These are phyloP conservation scores for Ploceus nigricollis DNA, from an alignment of 2,113 vertebrate species.

Conservation along the genomic window DNA sequence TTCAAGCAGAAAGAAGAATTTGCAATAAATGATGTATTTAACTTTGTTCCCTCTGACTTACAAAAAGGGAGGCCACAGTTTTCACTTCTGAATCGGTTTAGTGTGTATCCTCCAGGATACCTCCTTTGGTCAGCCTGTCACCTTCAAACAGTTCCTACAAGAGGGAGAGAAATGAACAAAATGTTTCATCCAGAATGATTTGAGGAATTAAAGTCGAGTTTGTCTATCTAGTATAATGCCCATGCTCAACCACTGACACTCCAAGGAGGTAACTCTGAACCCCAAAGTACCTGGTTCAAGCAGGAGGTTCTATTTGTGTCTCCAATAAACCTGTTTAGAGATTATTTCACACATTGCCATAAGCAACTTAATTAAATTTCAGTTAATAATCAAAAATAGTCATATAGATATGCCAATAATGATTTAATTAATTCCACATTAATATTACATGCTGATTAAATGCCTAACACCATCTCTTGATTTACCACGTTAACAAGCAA, in stretches of 20 bases:
- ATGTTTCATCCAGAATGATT: neutral
- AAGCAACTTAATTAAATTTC: neutral
- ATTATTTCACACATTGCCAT: neutral
- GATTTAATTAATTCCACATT: neutral
- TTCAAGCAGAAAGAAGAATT: slow-evolving; percentile 34
- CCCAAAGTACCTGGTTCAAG: neutral
- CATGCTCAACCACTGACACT: neutral
- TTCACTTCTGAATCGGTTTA: neutral
- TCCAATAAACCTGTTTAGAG: neutral
- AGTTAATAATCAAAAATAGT: neutral
- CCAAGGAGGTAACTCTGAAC: neutral
- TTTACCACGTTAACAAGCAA: slow-evolving; percentile 10
- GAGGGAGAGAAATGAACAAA: neutral
- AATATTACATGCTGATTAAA: neutral
- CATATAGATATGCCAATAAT: neutral
- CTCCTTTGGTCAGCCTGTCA: neutral
- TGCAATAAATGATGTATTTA: slow-evolving; percentile 9
- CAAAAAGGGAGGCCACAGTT: neutral
- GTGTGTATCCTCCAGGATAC: neutral
- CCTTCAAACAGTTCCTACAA: neutral
- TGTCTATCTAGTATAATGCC: neutral
- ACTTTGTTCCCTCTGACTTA: slow-evolving; percentile 33
- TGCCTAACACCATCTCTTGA: neutral
- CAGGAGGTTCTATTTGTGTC: neutral
- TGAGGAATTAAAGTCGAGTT: neutral